Conservation (phyloP, 1,140 invertebrate species). For the Ceratina australensis region DNA sequence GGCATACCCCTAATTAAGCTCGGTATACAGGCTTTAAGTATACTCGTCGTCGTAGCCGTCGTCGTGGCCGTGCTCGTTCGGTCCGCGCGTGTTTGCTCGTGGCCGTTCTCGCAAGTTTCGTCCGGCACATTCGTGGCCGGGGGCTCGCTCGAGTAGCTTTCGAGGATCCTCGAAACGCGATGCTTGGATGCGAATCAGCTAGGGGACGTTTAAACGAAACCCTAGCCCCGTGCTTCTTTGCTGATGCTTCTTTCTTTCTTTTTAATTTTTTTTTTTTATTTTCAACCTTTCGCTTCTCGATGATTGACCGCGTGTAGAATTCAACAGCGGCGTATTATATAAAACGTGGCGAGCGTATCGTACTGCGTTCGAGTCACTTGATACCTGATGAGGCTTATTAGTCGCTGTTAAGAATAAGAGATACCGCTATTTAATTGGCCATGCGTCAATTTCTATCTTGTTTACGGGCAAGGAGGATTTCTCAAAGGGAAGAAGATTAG, state of each 20-base stretch:
- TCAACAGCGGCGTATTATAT: no score
- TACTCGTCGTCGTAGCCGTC: constrained; percentile 31
- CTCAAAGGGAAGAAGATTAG: constrained; percentile 4
- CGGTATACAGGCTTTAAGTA: constrained; percentile 55
- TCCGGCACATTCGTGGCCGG: constrained; percentile 54
- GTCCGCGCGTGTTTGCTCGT: constrained; percentile 30
- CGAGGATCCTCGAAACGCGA: constrained; percentile 58
- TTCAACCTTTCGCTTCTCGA: background rate
- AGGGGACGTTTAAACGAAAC: constrained; percentile 38
- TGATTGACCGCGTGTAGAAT: background rate
- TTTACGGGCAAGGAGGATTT: no score
- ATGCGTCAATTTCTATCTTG: no score
- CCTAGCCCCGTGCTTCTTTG: constrained; percentile 25
- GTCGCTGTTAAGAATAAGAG: no score
- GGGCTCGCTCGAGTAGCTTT: constrained; percentile 57
- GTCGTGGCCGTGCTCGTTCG: constrained; percentile 26
- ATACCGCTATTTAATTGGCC: no score
- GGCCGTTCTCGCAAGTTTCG: constrained; percentile 42
- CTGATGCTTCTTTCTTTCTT: background rate
- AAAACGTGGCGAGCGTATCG: no score
- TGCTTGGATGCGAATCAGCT: constrained; percentile 52
- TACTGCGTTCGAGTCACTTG: no score
- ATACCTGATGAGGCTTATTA: no score
- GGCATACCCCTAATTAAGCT: constrained; percentile 62
- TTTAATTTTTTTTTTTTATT: background rate